phyloP scores from a whole-genome alignment of 1,140 invertebrate genomes.

The Heliconius himera region DNA sequence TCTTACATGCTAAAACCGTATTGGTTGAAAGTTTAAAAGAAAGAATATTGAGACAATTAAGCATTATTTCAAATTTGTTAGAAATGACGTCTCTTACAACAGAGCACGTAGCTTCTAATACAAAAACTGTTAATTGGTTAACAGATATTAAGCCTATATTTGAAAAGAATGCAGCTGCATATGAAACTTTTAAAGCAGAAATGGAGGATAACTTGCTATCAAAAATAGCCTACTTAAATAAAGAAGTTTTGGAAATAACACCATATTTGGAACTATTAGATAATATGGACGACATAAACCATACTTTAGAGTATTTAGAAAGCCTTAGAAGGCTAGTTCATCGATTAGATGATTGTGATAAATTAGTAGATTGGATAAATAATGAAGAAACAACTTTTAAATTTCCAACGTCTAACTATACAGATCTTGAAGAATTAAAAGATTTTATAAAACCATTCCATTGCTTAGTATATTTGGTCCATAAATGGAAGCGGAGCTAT shows the following conservation, averaged over 20 bases:
- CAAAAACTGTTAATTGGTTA: slow-evolving; percentile 87
- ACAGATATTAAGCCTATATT: slow-evolving; percentile 87
- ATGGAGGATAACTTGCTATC: slow-evolving; percentile 89
- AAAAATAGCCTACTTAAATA: slow-evolving; percentile 86
- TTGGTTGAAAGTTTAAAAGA: slow-evolving; percentile 84
- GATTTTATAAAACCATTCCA: slow-evolving; percentile 87
- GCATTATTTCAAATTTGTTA: slow-evolving; percentile 85
- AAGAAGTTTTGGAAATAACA: slow-evolving; percentile 86
- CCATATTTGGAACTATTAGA: slow-evolving; percentile 86
- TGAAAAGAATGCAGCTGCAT: slow-evolving; percentile 86
- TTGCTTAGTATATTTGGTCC: slow-evolving; percentile 83
- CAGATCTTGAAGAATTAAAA: slow-evolving; percentile 88
- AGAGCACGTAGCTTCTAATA: slow-evolving; percentile 86
- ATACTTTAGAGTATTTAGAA: slow-evolving; percentile 85
- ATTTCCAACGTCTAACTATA: slow-evolving; percentile 87
- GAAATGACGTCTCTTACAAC: slow-evolving; percentile 85
- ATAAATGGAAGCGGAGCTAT: slow-evolving; percentile 90
- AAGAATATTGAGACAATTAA: slow-evolving; percentile 84
- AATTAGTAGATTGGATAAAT: slow-evolving; percentile 92
- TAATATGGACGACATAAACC: slow-evolving; percentile 86
- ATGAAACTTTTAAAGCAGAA: slow-evolving; percentile 90
- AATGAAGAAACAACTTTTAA: slow-evolving; percentile 94
- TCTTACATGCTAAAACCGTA: slow-evolving; percentile 84
- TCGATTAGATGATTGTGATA: slow-evolving; percentile 87
- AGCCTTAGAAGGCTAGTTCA: slow-evolving; percentile 88